Base-by-base conservation (phyloP, 2,797 vertebrate species). In the Hoplostethus atlanticus region DNA sequence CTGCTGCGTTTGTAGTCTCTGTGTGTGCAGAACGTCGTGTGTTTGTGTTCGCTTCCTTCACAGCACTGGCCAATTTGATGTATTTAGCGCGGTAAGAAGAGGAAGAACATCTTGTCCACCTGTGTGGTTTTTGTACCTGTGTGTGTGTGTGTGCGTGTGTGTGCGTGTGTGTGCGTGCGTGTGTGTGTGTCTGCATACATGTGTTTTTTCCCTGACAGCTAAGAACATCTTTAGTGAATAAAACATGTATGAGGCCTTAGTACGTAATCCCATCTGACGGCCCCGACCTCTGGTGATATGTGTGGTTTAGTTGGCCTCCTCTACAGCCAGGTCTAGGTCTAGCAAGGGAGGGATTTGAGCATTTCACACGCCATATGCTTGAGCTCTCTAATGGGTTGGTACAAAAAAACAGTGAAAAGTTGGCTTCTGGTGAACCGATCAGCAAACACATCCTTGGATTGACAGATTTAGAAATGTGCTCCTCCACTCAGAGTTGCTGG, bases 171-270 rank as follows among this genome's bases (percentile, higher is more conserved):
- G 64, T 63, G 80, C 34, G 53, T 55, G 53, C 34, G 30, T 16
- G 30, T 52, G 51, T 34, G 34, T 34, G 34, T 34, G 34, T 34
- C 4, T 34, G 30, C 16, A 13, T 67, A 68, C 65, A 48, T 69
- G 71, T 21, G 57, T 47, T 62, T 83, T 80, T 69, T 84, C 53
- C 72, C 75, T 88, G 87, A 89, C 87, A 88, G 79, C 77, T 77
- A 79, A 87, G 87, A 86, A 90, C 89, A 91, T 85, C 86, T 89
- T 79, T 71, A 55, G 50, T 90, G 89, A 91, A 92, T 91, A 91
- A 88, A 91, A 88, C 83, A 91, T 90, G 42, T 77, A 15, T 81
- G 83, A 86, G 75, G 50, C 74, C 68, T 70, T 10, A 0, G 64
- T 38, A 58, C 62, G 68, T 90, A 86, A 91, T 81, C 62, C 13